Evolutionary conservation across 2,888 invertebrate genomes (phyloP).

Genomic region (Acheta domesticus): DNA sequence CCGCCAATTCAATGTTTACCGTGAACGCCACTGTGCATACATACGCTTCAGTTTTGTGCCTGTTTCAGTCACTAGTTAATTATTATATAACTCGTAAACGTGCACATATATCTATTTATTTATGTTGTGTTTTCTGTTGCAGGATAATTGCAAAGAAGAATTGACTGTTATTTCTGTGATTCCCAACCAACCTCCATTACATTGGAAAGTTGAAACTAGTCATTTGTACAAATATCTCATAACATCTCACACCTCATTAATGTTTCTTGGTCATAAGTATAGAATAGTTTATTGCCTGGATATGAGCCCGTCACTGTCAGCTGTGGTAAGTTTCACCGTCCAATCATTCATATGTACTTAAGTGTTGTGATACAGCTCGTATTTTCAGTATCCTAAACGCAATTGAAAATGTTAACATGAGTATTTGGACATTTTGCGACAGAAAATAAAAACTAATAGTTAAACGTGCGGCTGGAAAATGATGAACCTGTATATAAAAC

Average conservation of each 20-base stretch:
- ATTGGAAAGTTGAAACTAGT: constrained; percentile 52
- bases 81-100: too few species aligned
- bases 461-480: too few species aligned
- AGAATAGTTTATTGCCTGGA: constrained; percentile 72
- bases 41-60: too few species aligned
- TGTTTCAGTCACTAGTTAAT: too few species aligned
- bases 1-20: too few species aligned
- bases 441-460: too few species aligned
- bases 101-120: background rate
- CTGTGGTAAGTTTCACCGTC: constrained; percentile 55
- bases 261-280: constrained; percentile 67
- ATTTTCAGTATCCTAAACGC: too few species aligned
- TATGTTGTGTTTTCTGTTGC: constrained; percentile 39
- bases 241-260: constrained; percentile 57
- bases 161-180: constrained; percentile 63
- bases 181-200: constrained; percentile 52
- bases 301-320: constrained; percentile 71
- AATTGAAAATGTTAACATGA: too few species aligned
- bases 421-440: too few species aligned
- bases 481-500: too few species aligned
- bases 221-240: constrained; percentile 53
- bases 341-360: background rate
- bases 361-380: too few species aligned
- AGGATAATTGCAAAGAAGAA: constrained; percentile 50
- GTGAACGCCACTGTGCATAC: too few species aligned